Percentiles rank a stretch among this genome's conserved stretches.
Conservation (phyloP, 2,888 invertebrate genomes). For the Tromatobia lineatoria region DNA sequence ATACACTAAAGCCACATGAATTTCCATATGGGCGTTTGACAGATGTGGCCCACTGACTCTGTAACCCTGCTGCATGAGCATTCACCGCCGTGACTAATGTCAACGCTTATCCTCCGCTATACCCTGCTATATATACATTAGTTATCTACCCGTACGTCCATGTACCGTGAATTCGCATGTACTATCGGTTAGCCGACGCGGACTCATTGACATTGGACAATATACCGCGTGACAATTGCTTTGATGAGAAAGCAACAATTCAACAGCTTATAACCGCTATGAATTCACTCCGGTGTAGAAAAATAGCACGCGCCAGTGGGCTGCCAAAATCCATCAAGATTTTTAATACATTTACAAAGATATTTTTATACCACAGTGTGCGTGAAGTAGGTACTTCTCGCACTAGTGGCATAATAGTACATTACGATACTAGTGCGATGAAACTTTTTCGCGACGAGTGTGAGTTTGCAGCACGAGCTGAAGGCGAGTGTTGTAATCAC, state of each 20-base stretch:
- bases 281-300: neutral
- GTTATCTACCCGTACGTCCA: constrained; percentile 24
- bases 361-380: no score
- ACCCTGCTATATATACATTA: neutral
- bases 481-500: no score
- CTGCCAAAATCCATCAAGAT: no score
- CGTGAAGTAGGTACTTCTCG: no score
- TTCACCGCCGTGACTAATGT: constrained; percentile 70
- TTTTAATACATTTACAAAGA: no score
- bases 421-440: no score
- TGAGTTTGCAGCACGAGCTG: no score
- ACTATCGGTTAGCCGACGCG: constrained; percentile 1
- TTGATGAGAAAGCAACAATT: neutral
- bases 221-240: neutral
- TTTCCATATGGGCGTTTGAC: constrained; percentile 67
- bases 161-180: constrained; percentile 1
- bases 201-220: constrained; percentile 20
- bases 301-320: no score
- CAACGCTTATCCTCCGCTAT: constrained; percentile 39
- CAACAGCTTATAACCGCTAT: neutral
- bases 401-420: no score
- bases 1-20: constrained; percentile 57
- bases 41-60: constrained; percentile 78
- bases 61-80: constrained; percentile 72
- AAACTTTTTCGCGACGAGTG: no score